phyloP scores from a whole-genome alignment of 2,888 invertebrate genomes.

The Euplexia lucipara region DNA sequence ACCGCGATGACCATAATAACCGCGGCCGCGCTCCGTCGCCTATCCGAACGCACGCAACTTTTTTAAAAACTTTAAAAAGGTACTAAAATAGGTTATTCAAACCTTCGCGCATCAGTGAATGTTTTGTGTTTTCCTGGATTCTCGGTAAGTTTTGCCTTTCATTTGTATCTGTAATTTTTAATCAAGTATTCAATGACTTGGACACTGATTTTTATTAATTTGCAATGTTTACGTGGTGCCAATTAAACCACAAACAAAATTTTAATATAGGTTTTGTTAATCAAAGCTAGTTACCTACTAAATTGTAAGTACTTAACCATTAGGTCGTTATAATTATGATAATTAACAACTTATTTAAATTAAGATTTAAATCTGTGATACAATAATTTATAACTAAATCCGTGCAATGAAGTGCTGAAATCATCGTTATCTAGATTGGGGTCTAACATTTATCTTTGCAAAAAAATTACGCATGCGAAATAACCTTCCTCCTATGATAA shows the following conservation, averaged over 20 bases:
- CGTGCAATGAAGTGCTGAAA: background rate
- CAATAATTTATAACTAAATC: no score
- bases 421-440: background rate
- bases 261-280: no score
- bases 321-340: background rate
- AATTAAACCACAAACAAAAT: background rate
- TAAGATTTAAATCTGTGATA: background rate
- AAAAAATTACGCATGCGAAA: constrained; percentile 9
- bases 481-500: background rate
- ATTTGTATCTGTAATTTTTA: constrained; percentile 25
- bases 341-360: background rate
- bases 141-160: constrained; percentile 50
- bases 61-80: constrained; percentile 42
- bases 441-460: background rate
- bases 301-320: background rate
- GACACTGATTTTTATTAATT: background rate
- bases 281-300: background rate
- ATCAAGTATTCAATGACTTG: constrained; percentile 2
- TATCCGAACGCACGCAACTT: constrained; percentile 50
- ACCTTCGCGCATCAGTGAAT: constrained; percentile 39
- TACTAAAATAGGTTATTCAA: background rate
- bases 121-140: constrained; percentile 38
- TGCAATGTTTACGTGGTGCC: background rate
- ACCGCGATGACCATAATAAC: constrained; percentile 69
- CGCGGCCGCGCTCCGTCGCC: constrained; percentile 55